Percentiles rank a stretch among this genome's conserved stretches.
Conservation (phyloP, 2,888 invertebrate genomes). For the Campaea margaritaria region DNA sequence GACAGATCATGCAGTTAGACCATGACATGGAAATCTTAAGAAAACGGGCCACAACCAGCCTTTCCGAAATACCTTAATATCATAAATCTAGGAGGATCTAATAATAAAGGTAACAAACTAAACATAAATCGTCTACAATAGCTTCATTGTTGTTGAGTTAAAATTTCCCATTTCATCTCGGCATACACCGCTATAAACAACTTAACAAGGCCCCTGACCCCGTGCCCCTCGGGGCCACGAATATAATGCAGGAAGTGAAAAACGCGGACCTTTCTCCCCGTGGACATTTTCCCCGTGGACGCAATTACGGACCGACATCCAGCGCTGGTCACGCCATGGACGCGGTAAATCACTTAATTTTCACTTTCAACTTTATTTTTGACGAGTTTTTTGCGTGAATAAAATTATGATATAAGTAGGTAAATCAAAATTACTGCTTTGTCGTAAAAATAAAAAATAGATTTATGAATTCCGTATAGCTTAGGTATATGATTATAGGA, state of each 20-base stretch:
- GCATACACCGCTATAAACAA: slow-evolving; percentile 8
- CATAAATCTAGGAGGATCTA: too few species aligned
- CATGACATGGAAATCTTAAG: too few species aligned
- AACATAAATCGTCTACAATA: too few species aligned
- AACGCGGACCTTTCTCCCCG: slow-evolving; percentile 16
- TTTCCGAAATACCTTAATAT: too few species aligned
- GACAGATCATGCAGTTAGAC: too few species aligned
- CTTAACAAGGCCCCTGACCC: slow-evolving; percentile 16
- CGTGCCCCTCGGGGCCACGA: slow-evolving; percentile 4
- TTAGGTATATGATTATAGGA: too few species aligned
- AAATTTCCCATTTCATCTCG: slow-evolving; percentile 8
- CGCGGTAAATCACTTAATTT: slow-evolving; percentile 28
- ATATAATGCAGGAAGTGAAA: slow-evolving; percentile 27
- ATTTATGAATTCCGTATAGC: too few species aligned
- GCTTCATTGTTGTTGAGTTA: too few species aligned
- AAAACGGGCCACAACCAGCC: too few species aligned
- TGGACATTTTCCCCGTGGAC: slow-evolving; percentile 19
- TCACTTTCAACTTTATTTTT: slow-evolving; percentile 23
- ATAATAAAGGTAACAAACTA: too few species aligned
- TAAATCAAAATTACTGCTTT: slow-evolving; percentile 1
- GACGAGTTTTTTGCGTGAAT: slow-evolving; percentile 17
- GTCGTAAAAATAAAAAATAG: neutral
- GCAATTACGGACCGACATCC: slow-evolving; percentile 20
- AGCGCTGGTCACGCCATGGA: slow-evolving; percentile 16
- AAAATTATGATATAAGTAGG: slow-evolving; percentile 6